Base-by-base conservation (phyloP, 2,797 vertebrate species). In the Prionace glauca region DNA sequence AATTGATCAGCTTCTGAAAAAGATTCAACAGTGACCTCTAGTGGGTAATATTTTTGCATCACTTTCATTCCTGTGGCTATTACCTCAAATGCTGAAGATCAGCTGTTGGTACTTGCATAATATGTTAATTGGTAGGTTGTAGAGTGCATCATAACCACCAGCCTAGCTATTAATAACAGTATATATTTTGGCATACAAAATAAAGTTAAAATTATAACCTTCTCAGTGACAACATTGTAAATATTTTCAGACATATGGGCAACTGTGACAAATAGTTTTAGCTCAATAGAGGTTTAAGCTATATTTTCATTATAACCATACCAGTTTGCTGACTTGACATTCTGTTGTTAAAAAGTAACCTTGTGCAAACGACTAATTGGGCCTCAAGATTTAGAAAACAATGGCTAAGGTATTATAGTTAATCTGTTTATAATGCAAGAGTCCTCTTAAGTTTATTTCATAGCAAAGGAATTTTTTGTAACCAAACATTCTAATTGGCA, bases 1-100 rank as follows among this genome's bases (percentile, higher is more conserved):
- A 71, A 45, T 94, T 94, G 87, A 94, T 45, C 8, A 45, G 26
- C 32, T 94, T 50, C 71, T 24, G 41, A 56, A 77, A 50, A 32
- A 56, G 93, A 77, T 95, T 77, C 41, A 95, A 95, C 93, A 95
- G 93, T 95, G 93, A 72, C 93, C 93, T 72, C 93, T 95, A 14
- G 93, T 77, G 93, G 93, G 9, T 0, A 95, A 95, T 32, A 74
- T 18, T 72, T 77, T 50, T 32, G 50, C 93, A 72, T 14, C 10
- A 24, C 36, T 26, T 60, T 77, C 88, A 95, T 74, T 74, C 71
- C 71, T 77, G 71, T 77, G 69, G 41, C 41, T 32, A 74, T 74
- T 56, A 20, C 45, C 71, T 77, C 93, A 95, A 32, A 77, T 77
- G 69, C 93, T 74, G 1, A 77, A 95, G 71, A 95, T 45, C 71